Evolutionary conservation across 1,140 invertebrate species (phyloP), one percentile per base, ranked within the genome.

Genomic region (Solenopsis invicta): DNA sequence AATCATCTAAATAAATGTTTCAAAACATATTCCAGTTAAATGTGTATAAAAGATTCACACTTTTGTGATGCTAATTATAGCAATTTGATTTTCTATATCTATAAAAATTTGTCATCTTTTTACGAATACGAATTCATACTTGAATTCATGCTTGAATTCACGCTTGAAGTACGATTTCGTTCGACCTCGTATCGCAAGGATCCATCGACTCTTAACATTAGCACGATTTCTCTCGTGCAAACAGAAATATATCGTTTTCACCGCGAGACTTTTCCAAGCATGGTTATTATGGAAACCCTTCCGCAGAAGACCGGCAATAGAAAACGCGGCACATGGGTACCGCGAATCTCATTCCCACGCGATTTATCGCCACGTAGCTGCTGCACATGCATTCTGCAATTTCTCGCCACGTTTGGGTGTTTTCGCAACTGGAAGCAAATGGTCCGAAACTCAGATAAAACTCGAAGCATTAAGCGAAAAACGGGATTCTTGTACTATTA

Each of bases 231-330:
- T 67, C 76, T 12, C 29, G 18, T 78, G 61, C 13, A 66, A 80
- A 80, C 8, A 80, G 45, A 66, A 78, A 52, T 37, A 52, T 82
- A 82, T 71, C 67, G 41, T 72, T 74, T 82, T 74, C 64, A 74
- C 80, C 67, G 34, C 48, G 52, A 82, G 18, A 41, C 21, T 72
- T 74, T 82, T 74, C 16, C 50, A 34, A 24, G 37, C 45, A n/a
- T 56, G 29, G 29, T 29, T 29, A 29, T 29, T 29, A 29, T 37
- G 52, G 76, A 67, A 80, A 80, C 45, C 48, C 61, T 80, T 80
- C 67, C 61, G 45, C 29, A 52, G 61, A 78, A 50, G 24, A 67
- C 29, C 45, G 45, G 45, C 45, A 24, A 67, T 80, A 80, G 76
- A 80, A 67, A 80, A 78, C 75, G 37, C 6, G 21, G 37, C 8